A percentile compares a stretch with the other conserved stretches of the same genome.
Evolutionary conservation across 1,140 invertebrate genomes (phyloP).

Genomic region (Magallana gigas): DNA sequence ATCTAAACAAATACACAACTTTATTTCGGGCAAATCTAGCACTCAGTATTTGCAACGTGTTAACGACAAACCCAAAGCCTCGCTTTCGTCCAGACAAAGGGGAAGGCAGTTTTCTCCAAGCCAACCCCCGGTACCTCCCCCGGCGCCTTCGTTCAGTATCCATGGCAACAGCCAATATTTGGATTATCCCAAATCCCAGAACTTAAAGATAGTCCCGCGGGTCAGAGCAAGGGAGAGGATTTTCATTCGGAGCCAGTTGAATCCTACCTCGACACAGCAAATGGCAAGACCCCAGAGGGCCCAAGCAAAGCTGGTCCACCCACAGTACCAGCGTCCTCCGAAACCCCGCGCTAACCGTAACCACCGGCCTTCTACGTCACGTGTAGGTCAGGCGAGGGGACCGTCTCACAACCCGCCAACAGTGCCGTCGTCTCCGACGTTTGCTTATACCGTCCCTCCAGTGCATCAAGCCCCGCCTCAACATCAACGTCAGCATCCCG

Average conservation of each 20-base stretch:
- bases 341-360: neutral
- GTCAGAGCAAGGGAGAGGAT: neutral
- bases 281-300: neutral
- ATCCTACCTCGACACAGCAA: neutral
- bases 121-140: neutral
- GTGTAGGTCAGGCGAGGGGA: too few species aligned
- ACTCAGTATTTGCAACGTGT: neutral
- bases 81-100: neutral
- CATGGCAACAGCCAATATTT: constrained; percentile 4
- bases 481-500: too few species aligned
- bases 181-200: neutral
- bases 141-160: constrained; percentile 12
- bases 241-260: neutral
- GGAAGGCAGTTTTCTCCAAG: neutral
- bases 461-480: too few species aligned
- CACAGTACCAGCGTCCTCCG: neutral
- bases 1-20: constrained; percentile 15
- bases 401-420: too few species aligned
- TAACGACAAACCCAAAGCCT: neutral
- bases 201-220: neutral
- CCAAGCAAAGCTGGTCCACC: neutral
- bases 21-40: neutral
- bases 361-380: too few species aligned
- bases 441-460: too few species aligned
- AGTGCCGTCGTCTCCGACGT: too few species aligned